Conservation (phyloP, 1,140 invertebrate genomes). For the Glossosoma conforme region DNA sequence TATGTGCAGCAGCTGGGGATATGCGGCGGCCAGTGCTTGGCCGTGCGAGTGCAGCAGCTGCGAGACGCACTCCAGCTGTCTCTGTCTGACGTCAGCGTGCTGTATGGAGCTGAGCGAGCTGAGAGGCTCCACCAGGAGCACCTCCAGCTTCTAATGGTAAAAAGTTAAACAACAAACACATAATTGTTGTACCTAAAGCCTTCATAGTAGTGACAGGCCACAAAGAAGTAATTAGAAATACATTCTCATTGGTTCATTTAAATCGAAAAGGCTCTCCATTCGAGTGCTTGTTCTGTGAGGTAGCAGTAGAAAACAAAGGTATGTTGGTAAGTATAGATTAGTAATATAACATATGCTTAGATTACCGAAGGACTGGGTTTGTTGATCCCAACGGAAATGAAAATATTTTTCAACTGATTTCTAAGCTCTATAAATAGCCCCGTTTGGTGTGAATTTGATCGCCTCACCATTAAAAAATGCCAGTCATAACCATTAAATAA, state of each 20-base stretch:
- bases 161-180: neutral
- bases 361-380: no score
- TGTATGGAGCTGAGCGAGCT: slow-evolving; percentile 83
- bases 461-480: no score
- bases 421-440: neutral
- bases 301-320: no score
- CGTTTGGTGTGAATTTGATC: no score
- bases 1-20: slow-evolving; percentile 90
- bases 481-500: no score
- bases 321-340: no score
- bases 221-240: neutral
- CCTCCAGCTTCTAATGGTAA: slow-evolving; percentile 68
- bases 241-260: neutral
- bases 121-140: slow-evolving; percentile 80
- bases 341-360: no score
- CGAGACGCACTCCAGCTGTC: slow-evolving; percentile 92
- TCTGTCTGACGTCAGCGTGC: slow-evolving; percentile 89
- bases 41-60: slow-evolving; percentile 90
- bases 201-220: no score
- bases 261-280: no score
- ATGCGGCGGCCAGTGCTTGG: slow-evolving; percentile 86
- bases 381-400: no score
- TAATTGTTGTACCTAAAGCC: neutral
- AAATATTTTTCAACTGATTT: no score
- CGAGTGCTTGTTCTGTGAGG: no score